Conservation (phyloP, 2,888 invertebrate genomes). For the Standfussiana lucernea region DNA sequence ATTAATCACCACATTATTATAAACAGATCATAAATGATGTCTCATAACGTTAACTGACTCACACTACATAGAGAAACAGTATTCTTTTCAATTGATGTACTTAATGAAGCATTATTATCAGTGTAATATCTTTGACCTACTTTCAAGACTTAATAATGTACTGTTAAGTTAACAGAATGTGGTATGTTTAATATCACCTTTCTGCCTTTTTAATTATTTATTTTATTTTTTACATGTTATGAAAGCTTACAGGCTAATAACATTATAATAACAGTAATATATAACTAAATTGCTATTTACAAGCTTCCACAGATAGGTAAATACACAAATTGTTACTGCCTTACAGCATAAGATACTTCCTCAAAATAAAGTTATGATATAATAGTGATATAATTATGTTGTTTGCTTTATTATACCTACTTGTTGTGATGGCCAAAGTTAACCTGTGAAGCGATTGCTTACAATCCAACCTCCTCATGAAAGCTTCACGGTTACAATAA, state of each 20-base stretch:
- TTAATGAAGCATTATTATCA: slow-evolving; percentile 23
- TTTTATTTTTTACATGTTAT: too few relatives aligned
- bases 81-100: background rate
- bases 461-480: background rate
- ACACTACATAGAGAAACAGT: background rate
- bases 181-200: background rate
- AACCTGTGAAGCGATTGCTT: background rate
- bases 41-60: slow-evolving; percentile 14
- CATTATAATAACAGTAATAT: too few relatives aligned
- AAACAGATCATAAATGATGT: background rate
- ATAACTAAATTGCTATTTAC: too few relatives aligned
- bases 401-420: background rate
- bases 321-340: too few relatives aligned
- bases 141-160: slow-evolving; percentile 17
- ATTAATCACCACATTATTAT: background rate
- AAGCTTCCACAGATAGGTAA: too few relatives aligned
- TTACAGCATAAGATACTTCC: too few relatives aligned
- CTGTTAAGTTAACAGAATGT: background rate
- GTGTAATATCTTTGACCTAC: slow-evolving; percentile 46
- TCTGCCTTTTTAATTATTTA: background rate
- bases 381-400: background rate
- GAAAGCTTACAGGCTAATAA: too few relatives aligned
- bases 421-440: background rate
- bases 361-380: too few relatives aligned
- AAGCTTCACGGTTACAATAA: background rate